Base-by-base conservation (phyloP, 2,888 invertebrate genomes). In the Drosophila nigricruria region DNA sequence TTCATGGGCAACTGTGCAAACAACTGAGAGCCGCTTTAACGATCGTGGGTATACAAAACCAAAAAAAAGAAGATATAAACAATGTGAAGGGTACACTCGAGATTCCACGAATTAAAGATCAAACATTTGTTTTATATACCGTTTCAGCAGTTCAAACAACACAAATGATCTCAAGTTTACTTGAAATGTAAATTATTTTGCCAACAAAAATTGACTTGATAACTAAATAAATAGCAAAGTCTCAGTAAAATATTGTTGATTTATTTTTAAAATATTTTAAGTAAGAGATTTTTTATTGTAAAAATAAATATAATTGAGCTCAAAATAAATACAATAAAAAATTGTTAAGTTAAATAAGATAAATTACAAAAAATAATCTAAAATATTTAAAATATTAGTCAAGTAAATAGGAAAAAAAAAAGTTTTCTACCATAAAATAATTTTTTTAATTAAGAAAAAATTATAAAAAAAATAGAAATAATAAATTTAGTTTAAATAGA, bases 1-100 rank as follows among this genome's bases (percentile, higher is more conserved):
- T 71, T 69, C 68, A 63, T 65, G 65, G 60, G 74, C 77, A 63
- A 63, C 62, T 71, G 70, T 60, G 53, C 57, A 68, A 58, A 69
- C 52, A 40, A 36, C 32, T 42, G 57, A 38, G 47, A 62, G 38
- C 27, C 9, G 27, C 16, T 34, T 30, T 38, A 70, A 47, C 36
- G 54, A 52, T 43, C 61, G 52, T 42, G 43, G 16, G 20, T 18
- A 38, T 23, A 40, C 34, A 50, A 60, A 20, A 25, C 2, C 2
- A 9, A 16, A 10, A 5, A 32, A 25, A 1, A 36, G 16, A 40
- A 59, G 47, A 47, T 47, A 47, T 23, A 50, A 64, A 38, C 36
- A 56, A 14, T 20, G 38, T 65, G 45, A 64, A 64, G 30, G 20
- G 52, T 49, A n/a, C 43, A 30, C 62, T 34, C 47, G 8, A 56